Evolutionary conservation across 2,888 invertebrate species (phyloP).

Genomic region (Polylopha cassiicola): DNA sequence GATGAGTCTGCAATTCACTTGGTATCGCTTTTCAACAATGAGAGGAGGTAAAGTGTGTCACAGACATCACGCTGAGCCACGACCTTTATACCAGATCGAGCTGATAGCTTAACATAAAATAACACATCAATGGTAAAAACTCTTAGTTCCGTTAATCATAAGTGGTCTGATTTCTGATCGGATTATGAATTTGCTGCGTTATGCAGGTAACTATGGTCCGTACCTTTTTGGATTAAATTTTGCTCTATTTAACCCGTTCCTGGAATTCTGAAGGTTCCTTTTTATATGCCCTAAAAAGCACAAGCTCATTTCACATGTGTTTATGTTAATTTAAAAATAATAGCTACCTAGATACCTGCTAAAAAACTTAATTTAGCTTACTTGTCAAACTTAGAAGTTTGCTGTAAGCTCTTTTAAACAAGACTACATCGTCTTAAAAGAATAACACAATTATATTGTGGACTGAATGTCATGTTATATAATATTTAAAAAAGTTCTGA

Average conservation of each 20-base stretch:
- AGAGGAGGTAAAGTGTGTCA: slow-evolving; percentile 32
- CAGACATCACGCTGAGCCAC: slow-evolving; percentile 33
- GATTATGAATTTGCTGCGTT: slow-evolving; percentile 9
- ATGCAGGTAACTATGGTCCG: slow-evolving; percentile 6
- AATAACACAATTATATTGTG: too few species aligned
- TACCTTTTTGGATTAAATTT: slow-evolving; percentile 18
- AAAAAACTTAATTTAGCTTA: too few species aligned
- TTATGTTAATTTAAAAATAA: slow-evolving; percentile 29
- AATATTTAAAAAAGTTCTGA: too few species aligned
- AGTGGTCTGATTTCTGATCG: slow-evolving; percentile 5
- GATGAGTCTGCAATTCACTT: slow-evolving; percentile 48
- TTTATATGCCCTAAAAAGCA: slow-evolving; percentile 54
- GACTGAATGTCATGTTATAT: too few species aligned
- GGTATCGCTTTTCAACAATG: slow-evolving; percentile 37
- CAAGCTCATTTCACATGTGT: slow-evolving; percentile 45
- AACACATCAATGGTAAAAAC: slow-evolving; percentile 15
- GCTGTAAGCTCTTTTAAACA: too few species aligned
- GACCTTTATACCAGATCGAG: slow-evolving; percentile 36
- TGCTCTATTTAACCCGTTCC: slow-evolving; percentile 40
- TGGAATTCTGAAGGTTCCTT: slow-evolving; percentile 40
- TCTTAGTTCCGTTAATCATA: slow-evolving; percentile 9
- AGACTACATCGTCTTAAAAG: too few species aligned
- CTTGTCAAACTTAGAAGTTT: too few species aligned
- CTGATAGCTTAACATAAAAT: slow-evolving; percentile 18
- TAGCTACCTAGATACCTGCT: too few species aligned